Conservation (phyloP, 2,888 invertebrate genomes). For the Torymus tubicola region DNA sequence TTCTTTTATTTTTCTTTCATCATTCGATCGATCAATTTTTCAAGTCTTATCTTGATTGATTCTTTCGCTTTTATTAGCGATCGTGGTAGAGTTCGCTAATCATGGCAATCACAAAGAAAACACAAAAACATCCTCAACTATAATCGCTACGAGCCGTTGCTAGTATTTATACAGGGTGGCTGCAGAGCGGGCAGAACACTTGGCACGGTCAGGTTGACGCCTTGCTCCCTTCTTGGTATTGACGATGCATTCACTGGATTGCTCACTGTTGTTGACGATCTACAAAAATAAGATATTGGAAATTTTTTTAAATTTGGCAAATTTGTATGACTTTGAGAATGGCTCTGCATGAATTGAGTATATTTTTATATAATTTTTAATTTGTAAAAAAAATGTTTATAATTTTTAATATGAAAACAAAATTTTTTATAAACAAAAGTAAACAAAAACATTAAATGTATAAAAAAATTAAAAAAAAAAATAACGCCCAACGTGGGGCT, state of each 20-base stretch:
- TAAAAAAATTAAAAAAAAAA: conserved; percentile 8
- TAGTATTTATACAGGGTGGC: conserved; percentile 65
- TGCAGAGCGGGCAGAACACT: conserved; percentile 64
- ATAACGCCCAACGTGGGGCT: conserved; percentile 72
- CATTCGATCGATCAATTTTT: conserved; percentile 23
- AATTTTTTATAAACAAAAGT: too few relatives aligned
- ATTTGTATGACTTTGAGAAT: too few relatives aligned
- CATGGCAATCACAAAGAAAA: conserved; percentile 58
- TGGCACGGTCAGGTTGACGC: conserved; percentile 70
- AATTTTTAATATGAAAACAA: too few relatives aligned
- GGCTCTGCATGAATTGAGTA: too few relatives aligned
- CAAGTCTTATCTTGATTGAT: conserved; percentile 48
- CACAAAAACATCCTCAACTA: conserved; percentile 33
- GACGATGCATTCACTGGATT: conserved; percentile 64
- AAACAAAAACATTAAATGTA: too few relatives aligned
- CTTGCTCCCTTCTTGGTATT: conserved; percentile 59
- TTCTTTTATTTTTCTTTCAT: conserved; percentile 26
- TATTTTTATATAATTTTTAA: too few relatives aligned
- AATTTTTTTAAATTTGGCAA: background rate
- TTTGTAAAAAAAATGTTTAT: too few relatives aligned
- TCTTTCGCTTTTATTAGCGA: conserved; percentile 38
- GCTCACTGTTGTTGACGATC: conserved; percentile 71
- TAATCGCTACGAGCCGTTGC: conserved; percentile 68
- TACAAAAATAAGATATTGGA: conserved; percentile 63
- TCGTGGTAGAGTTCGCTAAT: conserved; percentile 20